A percentile compares a stretch with the other conserved stretches of the same genome.
Conservation (phyloP, 2,888 invertebrate genomes). For the Drosophila percnosoma region DNA sequence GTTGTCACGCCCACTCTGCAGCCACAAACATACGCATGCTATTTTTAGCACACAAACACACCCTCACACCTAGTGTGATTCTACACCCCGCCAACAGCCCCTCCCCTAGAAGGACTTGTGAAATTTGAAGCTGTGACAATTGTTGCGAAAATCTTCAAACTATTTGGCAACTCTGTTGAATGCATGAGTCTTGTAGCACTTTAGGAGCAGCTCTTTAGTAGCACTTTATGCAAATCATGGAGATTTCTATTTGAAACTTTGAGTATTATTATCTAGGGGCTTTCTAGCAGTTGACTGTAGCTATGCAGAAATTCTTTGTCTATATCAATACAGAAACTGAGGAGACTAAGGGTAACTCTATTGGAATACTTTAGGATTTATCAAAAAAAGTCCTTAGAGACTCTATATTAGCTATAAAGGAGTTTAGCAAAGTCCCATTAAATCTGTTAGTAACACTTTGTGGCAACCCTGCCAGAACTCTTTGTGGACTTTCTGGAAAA, state of each 20-base stretch:
- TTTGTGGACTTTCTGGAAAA: not conserved
- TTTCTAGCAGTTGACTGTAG: not conserved
- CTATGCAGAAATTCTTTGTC: not conserved
- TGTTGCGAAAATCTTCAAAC: constrained; percentile 1
- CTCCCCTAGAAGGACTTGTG: not conserved
- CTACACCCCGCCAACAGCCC: not conserved
- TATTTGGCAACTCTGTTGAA: constrained; percentile 1
- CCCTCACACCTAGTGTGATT: not conserved
- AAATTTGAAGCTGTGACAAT: not conserved
- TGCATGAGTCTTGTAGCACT: not conserved
- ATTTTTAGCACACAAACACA: constrained; percentile 36
- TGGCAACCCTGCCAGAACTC: not conserved
- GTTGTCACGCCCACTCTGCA: constrained; percentile 18
- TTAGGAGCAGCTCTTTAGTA: not conserved
- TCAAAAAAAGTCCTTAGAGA: not conserved
- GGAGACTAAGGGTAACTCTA: not conserved
- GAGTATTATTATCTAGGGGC: not conserved
- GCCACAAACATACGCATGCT: constrained; percentile 35
- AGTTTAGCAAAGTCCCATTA: not conserved
- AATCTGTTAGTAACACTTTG: not conserved
- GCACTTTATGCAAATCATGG: not conserved
- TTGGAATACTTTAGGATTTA: not conserved
- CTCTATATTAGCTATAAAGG: not conserved
- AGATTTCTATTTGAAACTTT: not conserved
- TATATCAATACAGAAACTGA: not conserved